These are phyloP conservation scores for Lanius ludovicianus DNA, from an alignment of 2,113 vertebrate genomes.

Conservation along the genomic window DNA sequence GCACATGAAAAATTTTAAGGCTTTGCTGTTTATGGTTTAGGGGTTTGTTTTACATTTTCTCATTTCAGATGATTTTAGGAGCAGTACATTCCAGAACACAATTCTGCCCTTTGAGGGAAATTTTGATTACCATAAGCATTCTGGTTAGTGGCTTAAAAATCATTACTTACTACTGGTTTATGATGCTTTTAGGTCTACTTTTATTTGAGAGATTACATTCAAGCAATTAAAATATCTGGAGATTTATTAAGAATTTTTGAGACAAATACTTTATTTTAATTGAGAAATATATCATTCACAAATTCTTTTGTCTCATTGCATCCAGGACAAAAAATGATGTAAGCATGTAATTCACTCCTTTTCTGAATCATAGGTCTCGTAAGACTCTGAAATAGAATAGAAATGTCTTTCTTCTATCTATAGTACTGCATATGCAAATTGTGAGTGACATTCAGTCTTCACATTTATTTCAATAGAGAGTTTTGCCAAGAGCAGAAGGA, in stretches of 20 bases:
- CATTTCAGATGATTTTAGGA: neutral
- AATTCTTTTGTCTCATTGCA: neutral
- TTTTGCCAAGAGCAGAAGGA: neutral
- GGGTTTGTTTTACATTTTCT: neutral
- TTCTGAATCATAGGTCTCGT: neutral
- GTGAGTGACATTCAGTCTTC: neutral
- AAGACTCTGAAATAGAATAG: neutral
- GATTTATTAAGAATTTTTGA: neutral
- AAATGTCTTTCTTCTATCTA: neutral
- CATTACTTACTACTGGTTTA: neutral
- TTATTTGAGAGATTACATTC: neutral
- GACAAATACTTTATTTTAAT: neutral
- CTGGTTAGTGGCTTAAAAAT: neutral
- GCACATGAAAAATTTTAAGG: neutral
- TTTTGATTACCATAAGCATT: neutral
- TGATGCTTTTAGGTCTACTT: neutral
- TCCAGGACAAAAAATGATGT: fast-evolving
- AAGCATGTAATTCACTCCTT: neutral
- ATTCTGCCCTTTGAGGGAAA: neutral
- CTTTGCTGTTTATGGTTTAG: neutral
- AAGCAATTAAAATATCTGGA: neutral
- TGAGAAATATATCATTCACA: neutral
- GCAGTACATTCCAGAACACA: neutral
- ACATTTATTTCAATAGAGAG: neutral
- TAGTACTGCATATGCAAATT: neutral